phyloP scores from a whole-genome alignment of 2,888 invertebrate genomes.

The Calephelis perditalis region DNA sequence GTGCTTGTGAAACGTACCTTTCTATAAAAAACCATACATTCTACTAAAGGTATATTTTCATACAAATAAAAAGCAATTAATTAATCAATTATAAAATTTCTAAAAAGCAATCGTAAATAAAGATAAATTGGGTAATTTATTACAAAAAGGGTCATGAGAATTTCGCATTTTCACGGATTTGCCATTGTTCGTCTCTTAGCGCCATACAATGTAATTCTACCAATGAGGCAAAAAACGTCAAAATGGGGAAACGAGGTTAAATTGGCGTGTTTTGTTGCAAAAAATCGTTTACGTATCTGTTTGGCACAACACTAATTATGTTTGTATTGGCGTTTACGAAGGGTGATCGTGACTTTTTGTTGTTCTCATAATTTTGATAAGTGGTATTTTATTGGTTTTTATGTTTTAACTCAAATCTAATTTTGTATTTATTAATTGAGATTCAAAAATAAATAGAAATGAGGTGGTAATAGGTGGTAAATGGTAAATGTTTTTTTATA shows the following conservation, averaged over 20 bases:
- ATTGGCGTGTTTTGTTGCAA: slow-evolving; percentile 71
- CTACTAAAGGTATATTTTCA: background rate
- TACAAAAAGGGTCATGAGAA: slow-evolving; percentile 52
- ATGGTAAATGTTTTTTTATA: too few relatives aligned
- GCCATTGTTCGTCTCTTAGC: slow-evolving; percentile 62
- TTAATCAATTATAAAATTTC: background rate
- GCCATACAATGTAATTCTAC: slow-evolving; percentile 54
- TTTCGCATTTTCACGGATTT: slow-evolving; percentile 48
- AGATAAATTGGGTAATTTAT: slow-evolving; percentile 30
- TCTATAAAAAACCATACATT: too few relatives aligned
- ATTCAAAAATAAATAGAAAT: too few relatives aligned
- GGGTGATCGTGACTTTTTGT: slow-evolving; percentile 25
- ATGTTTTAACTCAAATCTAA: background rate
- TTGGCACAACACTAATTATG: slow-evolving; percentile 68
- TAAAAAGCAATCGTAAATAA: background rate
- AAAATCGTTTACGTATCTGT: slow-evolving; percentile 57
- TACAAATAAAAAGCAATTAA: slow-evolving; percentile 3
- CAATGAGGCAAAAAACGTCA: slow-evolving; percentile 54
- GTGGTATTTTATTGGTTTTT: slow-evolving; percentile 21
- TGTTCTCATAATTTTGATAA: slow-evolving; percentile 45
- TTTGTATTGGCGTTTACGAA: slow-evolving; percentile 61
- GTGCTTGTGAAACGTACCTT: too few relatives aligned
- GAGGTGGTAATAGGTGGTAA: too few relatives aligned
- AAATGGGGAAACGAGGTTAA: slow-evolving; percentile 62
- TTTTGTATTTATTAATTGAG: too few relatives aligned